Evolutionary conservation across 1,140 invertebrate genomes (phyloP), one percentile per base, ranked within the genome.

Genomic region (Drosophila equinoxialis): DNA sequence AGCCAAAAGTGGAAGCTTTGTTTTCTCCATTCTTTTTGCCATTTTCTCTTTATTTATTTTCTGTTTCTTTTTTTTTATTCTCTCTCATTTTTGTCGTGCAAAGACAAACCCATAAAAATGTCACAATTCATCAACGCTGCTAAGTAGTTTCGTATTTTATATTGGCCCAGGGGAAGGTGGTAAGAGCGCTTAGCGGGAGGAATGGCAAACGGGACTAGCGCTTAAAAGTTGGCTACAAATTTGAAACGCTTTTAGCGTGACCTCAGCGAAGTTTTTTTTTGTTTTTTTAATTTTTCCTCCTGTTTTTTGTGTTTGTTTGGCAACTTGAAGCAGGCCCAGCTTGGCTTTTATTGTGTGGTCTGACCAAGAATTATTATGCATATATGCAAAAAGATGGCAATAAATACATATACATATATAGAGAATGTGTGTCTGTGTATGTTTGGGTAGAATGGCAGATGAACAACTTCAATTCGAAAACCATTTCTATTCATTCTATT

Each of bases 21-120:
- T 54, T 39, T 42, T 26, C 59, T 17, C 45, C 45, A 48, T 51
- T 51, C 45, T 51, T 51, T 51, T 51, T 23, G 45, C 45, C 45
- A 51, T 51, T 51, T 33, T 33, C 8, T 45, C 17, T 13, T 10
- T 11, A 3, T 51, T 23, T 51, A 23, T 51, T 17, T 20, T 48
- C 10, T 5, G 2, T 51, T 23, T 51, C 23, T 51, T 51, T 20
- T 48, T 20, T 2, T 17, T 20, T 48, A 6, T 17, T 48, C 35
- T 23, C 35, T 55, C 13, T 57, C 10, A 33, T 20, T 37, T 30
- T 13, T 65, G 60, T 39, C 61, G 61, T 70, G 14, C 41, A 68
- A 45, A 77, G 80, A 79, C 80, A 80, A 82, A 77, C 77, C 80
- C 80, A 82, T 82, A 82, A 82, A 82, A 82, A 68, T 82, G 80